Evolutionary conservation across 2,888 invertebrate genomes (phyloP), one percentile per base, ranked within the genome.

Genomic region (Yponomeuta sedellus): DNA sequence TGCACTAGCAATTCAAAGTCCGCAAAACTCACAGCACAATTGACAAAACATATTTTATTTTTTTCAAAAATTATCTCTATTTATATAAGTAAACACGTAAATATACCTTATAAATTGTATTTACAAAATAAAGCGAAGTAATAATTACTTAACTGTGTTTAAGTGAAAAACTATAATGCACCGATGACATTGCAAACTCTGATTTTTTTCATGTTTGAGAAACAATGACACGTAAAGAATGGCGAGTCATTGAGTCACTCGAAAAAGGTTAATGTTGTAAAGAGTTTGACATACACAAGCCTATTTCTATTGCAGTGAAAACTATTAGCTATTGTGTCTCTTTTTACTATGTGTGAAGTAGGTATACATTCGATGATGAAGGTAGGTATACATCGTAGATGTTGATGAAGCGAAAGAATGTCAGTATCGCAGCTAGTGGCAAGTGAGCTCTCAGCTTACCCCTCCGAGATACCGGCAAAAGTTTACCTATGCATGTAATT

Each of bases 21-120:
- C 78, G 75, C 73, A 69, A 71, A 72, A 75, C 74, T 91, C 90
- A 90, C 88, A 89, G 88, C 88, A 88, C 91, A 90, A 91, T 90
- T 89, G 91, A 91, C 86, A 90, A 89, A 90, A 89, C 88, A 89
- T 88, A 90, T 89, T 89, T 90, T 89, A 84, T 0, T 25, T 52
- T 16, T 52, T 52, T 52, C 44, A 52, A 52, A n/a, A 52, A 82
- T 90, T 89, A 90, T 89, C 90, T 90, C 88, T 88, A 82, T 83
- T 85, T 82, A 82, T 83, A 86, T 83, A 82, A 86, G 78, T 88
- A 88, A 88, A 88, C 85, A 88, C 83, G 84, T 87, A 88, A 85
- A 86, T 85, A 85, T 86, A 88, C 84, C 89, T 89, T 89, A 90
- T 73, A 85, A 78, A 84, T 82, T 88, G 82, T 91, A 90, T 90